Evolutionary conservation across 2,888 invertebrate species (phyloP), one percentile per base, ranked within the genome.

Genomic region (Siphonodentalium dalli): DNA sequence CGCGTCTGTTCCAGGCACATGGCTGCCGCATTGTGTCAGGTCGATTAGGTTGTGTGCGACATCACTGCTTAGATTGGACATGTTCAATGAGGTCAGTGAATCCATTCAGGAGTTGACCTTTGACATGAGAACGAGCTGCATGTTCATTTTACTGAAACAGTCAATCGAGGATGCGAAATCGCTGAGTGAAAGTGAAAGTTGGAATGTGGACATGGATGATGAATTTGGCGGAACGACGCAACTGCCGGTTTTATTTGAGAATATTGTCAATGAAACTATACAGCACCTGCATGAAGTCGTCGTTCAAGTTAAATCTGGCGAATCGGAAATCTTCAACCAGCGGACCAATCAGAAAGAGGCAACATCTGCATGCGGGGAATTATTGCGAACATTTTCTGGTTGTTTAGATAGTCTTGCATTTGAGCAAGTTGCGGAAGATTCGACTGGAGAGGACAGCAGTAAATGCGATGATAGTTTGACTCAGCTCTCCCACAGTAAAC

Each of bases 21-120:
- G 91, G 89, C 84, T 91, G 35, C 88, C 91, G 1, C 88, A 90
- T 74, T 91, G 93, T 80, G 85, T 96, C 44, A 86, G 90, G 40
- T 88, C 89, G 67, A 87, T 94, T 33, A 85, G 82, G 56, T 89
- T 90, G 46, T 89, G 92, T 40, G 92, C 93, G 75, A 88, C 89
- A 33, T 76, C 77, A 13, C 63, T 96, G 21, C 88, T 93, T 63
- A 88, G 90, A 54, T 84, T 94, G 31, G 95, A 96, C 80, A 84
- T 95, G 53, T 93, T 93, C 0, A 89, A 88, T 48, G 93, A 95
- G 82, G 92, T 92, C 4, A 84, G 93, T 47, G 91, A 91, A 68
- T 88, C 92, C 55, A 88, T 96, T 44, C 90, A 91, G 72, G 88
- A 87, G 63, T 86, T 95, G 37, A 89, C 94, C 63, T 89, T 93